These are phyloP conservation scores for Delichon dasypus DNA, from an alignment of 2,797 vertebrate genomes.

Conservation along the genomic window DNA sequence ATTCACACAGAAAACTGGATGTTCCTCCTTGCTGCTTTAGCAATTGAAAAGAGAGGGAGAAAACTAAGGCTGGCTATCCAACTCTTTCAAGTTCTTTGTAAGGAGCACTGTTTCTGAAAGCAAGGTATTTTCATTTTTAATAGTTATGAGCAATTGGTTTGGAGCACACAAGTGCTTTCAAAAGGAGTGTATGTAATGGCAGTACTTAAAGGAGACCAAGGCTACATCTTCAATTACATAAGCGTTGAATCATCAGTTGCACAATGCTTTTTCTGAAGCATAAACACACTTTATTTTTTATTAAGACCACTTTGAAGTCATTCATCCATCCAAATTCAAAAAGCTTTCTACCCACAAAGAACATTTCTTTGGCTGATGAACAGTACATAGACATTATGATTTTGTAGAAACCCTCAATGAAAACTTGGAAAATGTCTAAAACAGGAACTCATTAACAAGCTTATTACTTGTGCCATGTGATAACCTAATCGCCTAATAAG, in stretches of 20 bases:
- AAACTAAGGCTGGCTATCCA: not conserved
- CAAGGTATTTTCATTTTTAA: not conserved
- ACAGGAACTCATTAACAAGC: conserved; percentile 6
- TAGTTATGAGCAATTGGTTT: not conserved
- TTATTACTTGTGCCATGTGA: conserved; percentile 6
- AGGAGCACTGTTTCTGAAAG: not conserved
- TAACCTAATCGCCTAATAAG: conserved; percentile 40
- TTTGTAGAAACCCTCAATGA: not conserved
- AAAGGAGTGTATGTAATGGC: not conserved
- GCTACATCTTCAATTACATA: not conserved
- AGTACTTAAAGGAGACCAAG: not conserved
- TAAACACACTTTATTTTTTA: not conserved
- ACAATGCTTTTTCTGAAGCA: not conserved
- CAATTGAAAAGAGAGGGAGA: not conserved
- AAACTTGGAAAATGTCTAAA: conserved; percentile 38
- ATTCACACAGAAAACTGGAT: not conserved
- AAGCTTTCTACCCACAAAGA: not conserved
- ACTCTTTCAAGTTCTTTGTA: not conserved
- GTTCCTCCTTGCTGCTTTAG: not conserved
- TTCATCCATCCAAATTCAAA: not conserved
- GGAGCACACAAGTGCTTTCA: not conserved
- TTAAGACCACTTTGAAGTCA: not conserved
- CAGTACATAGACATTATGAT: not conserved
- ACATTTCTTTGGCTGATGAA: not conserved
- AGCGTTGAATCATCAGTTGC: not conserved